Percentiles rank a stretch among this genome's conserved stretches.
phyloP scores from a whole-genome alignment of 2,113 vertebrate species.

The Rhadina sibilatrix region DNA sequence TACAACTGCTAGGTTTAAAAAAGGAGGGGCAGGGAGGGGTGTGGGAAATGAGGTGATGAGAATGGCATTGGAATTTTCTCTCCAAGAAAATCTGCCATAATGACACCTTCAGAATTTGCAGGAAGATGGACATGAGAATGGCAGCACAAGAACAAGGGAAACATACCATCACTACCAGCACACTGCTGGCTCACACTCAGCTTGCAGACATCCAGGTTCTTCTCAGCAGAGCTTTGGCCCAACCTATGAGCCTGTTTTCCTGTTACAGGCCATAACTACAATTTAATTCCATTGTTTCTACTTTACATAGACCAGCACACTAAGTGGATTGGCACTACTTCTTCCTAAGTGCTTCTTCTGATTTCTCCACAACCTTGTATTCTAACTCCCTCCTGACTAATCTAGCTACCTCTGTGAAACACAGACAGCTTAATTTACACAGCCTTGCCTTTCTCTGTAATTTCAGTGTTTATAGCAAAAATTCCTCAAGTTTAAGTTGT shows the following conservation, averaged over 20 bases:
- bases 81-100: background rate
- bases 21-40: fast-evolving
- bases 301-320: background rate
- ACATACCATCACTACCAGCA: background rate
- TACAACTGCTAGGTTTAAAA: background rate
- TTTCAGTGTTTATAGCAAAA: background rate
- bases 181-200: background rate
- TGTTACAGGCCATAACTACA: background rate
- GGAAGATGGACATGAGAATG: background rate
- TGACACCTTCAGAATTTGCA: background rate
- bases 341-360: background rate
- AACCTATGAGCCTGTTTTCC: background rate
- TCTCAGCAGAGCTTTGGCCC: background rate
- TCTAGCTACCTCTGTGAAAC: background rate
- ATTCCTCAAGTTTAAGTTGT: background rate
- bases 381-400: background rate
- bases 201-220: background rate
- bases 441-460: background rate
- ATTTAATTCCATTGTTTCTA: background rate
- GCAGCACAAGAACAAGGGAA: background rate
- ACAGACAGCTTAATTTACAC: background rate
- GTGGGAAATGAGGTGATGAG: background rate
- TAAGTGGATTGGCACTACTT: background rate
- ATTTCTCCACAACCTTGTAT: background rate
- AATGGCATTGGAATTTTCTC: background rate